Evolutionary conservation across 2,797 vertebrate species (phyloP).

Genomic region (Falco concolor): DNA sequence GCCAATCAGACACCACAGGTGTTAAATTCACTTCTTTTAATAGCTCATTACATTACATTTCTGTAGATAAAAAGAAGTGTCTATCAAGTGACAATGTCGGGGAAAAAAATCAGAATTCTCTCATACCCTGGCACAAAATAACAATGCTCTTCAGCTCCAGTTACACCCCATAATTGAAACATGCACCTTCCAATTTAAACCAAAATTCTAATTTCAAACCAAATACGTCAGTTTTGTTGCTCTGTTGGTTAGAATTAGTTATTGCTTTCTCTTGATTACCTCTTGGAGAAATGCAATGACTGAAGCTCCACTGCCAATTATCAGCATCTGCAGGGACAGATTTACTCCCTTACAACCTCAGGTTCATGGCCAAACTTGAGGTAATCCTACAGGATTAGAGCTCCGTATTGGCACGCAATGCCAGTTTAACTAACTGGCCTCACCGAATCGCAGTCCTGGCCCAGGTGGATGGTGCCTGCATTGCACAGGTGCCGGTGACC

Average conservation of each 20-base stretch:
- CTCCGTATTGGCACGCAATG: background rate
- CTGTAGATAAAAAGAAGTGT: background rate
- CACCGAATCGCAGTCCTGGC: rapidly evolving
- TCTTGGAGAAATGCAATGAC: background rate
- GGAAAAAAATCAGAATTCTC: background rate
- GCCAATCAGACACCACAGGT: background rate
- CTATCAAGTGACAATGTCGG: background rate
- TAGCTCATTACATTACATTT: slow-evolving; percentile 32
- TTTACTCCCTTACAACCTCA: background rate
- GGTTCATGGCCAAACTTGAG: background rate
- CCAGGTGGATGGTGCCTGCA: background rate
- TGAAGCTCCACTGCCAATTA: background rate
- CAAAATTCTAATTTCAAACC: background rate
- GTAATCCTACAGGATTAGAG: background rate
- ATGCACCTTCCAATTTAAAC: background rate
- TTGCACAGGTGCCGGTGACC: background rate
- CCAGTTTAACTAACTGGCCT: background rate
- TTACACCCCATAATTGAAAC: background rate
- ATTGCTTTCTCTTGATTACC: background rate
- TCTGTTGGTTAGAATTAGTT: background rate
- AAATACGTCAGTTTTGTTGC: background rate
- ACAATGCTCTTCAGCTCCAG: background rate
- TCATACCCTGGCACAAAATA: background rate
- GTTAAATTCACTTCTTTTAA: background rate
- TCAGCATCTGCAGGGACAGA: background rate